These are phyloP conservation scores for Hydrotaea cyrtoneurina DNA, from an alignment of 2,888 invertebrate species.

Conservation along the genomic window DNA sequence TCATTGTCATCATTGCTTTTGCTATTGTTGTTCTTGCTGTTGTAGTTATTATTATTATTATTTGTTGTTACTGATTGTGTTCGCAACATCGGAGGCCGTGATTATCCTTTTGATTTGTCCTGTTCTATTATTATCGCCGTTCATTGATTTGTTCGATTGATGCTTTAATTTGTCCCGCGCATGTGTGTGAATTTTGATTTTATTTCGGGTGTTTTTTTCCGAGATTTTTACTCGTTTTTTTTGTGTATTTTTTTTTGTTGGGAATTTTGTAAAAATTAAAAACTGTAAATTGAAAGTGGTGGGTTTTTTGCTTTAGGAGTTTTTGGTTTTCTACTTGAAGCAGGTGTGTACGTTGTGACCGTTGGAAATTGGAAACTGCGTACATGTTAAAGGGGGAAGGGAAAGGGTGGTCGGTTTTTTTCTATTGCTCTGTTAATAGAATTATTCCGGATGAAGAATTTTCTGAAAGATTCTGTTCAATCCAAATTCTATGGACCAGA, in stretches of 20 bases:
- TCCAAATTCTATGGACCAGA: too few species aligned
- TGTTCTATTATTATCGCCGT: conserved; percentile 49
- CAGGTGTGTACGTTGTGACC: conserved; percentile 18
- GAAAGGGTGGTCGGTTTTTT: too few species aligned
- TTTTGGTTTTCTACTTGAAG: not conserved
- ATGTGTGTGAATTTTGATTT: conserved; percentile 58
- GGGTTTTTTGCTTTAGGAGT: conserved; percentile 28
- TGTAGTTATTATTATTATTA: conserved; percentile 60
- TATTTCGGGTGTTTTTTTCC: conserved; percentile 26
- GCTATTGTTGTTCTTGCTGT: conserved; percentile 68
- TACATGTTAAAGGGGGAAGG: too few species aligned
- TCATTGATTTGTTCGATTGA: conserved; percentile 69
- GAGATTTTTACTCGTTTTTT: too few species aligned
- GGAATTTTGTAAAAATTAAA: conserved; percentile 33
- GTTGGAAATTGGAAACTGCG: not conserved
- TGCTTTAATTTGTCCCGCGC: conserved; percentile 69
- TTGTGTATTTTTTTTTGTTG: conserved; percentile 24
- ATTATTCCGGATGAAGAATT: too few species aligned
- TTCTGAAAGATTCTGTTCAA: too few species aligned
- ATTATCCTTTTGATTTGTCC: conserved; percentile 65
- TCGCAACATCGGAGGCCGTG: conserved; percentile 43
- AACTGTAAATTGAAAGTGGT: conserved; percentile 39
- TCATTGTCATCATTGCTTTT: conserved; percentile 37
- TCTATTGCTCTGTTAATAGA: too few species aligned
- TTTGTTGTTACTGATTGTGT: conserved; percentile 68